Evolutionary conservation across 2,888 invertebrate genomes (phyloP).

Genomic region (Drosophila acutilabella): DNA sequence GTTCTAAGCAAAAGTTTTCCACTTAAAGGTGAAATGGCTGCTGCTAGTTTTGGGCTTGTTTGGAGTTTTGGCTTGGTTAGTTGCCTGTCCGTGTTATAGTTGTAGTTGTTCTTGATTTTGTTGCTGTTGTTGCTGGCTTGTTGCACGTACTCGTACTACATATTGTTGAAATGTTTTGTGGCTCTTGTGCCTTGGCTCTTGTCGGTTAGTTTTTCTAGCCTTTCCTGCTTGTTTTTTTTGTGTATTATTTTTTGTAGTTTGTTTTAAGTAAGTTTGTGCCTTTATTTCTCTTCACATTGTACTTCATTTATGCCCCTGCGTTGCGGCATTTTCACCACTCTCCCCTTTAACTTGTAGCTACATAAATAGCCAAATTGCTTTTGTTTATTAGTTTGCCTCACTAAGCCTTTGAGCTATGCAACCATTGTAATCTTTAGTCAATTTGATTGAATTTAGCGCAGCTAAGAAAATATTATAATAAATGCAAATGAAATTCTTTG

Average conservation of each 20-base stretch:
- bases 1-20: conserved; percentile 48
- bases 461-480: conserved; percentile 19
- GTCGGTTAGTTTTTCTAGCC: conserved; percentile 18
- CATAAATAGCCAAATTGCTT: conserved; percentile 27
- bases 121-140: conserved; percentile 30
- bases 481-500: conserved; percentile 42
- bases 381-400: conserved; percentile 34
- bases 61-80: conserved; percentile 9
- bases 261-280: conserved; percentile 39
- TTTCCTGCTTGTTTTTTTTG: conserved; percentile 6
- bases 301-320: conserved; percentile 33
- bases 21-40: conserved; percentile 57
- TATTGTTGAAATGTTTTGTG: conserved; percentile 54
- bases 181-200: conserved; percentile 40
- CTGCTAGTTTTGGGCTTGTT: conserved; percentile 45
- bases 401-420: conserved; percentile 20
- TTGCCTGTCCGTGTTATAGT: conserved; percentile 17
- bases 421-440: not conserved
- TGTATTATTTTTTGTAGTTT: conserved; percentile 38
- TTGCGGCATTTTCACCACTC: conserved; percentile 21
- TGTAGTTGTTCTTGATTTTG: conserved; percentile 9
- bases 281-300: conserved; percentile 19
- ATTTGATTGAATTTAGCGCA: conserved; percentile 1
- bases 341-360: conserved; percentile 13
- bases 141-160: conserved; percentile 41